These are phyloP conservation scores for Meteorus sp. DNA, from an alignment of 1,140 invertebrate species.

Conservation along the genomic window DNA sequence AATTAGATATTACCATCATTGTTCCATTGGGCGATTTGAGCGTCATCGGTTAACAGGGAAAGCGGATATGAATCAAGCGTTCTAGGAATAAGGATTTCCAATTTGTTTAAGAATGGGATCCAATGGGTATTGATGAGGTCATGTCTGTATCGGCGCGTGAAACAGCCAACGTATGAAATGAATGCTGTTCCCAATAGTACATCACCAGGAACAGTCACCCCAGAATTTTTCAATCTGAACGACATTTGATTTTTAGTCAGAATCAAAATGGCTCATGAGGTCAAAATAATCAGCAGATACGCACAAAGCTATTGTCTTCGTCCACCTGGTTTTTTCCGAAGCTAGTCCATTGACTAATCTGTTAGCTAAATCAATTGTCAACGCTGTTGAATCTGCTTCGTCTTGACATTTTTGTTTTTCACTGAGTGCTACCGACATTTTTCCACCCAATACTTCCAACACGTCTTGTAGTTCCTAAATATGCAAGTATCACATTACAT, in stretches of 20 bases:
- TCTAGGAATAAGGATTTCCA: slow-evolving; percentile 74
- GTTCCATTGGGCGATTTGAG: slow-evolving; percentile 89
- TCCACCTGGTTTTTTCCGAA: slow-evolving; percentile 88
- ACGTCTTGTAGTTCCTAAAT: slow-evolving; percentile 77
- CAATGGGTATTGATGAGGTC: slow-evolving; percentile 82
- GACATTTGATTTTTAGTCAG: slow-evolving; percentile 9
- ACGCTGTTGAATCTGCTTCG: slow-evolving; percentile 80
- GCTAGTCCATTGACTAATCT: slow-evolving; percentile 89
- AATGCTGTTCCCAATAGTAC: slow-evolving; percentile 89
- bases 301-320: slow-evolving; percentile 69
- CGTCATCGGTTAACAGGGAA: slow-evolving; percentile 85
- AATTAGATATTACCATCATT: slow-evolving; percentile 69
- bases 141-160: slow-evolving; percentile 80
- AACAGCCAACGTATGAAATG: slow-evolving; percentile 93
- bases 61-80: slow-evolving; percentile 80
- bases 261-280: neutral
- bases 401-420: slow-evolving; percentile 88
- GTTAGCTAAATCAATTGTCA: slow-evolving; percentile 89
- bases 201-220: slow-evolving; percentile 84
- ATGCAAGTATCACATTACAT: neutral
- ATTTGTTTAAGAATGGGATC: slow-evolving; percentile 70
- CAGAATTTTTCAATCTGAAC: slow-evolving; percentile 60
- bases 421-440: slow-evolving; percentile 81
- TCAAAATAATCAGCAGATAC: neutral
- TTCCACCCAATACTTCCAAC: slow-evolving; percentile 72